Evolutionary conservation across 2,113 vertebrate species (phyloP).

Genomic region (Otocyon megalotis): DNA sequence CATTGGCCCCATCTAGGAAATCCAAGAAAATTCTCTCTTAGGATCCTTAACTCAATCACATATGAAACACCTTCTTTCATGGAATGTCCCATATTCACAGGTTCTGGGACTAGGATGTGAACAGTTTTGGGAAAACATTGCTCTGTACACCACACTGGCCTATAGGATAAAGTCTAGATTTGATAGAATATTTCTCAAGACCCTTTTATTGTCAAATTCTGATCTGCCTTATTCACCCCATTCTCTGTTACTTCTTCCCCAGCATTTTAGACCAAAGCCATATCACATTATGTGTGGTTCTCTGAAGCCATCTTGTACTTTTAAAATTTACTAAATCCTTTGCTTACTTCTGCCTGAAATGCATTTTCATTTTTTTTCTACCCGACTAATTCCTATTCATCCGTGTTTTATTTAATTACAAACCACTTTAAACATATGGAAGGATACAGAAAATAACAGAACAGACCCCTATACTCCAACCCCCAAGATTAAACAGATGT

Average conservation of each 20-base stretch:
- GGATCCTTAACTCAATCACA: neutral
- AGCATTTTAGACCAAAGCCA: neutral
- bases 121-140: fast-evolving
- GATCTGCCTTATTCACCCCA: too few relatives aligned
- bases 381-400: constrained; percentile 76
- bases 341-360: constrained; percentile 6
- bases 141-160: neutral
- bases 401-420: constrained; percentile 80
- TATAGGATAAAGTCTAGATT: neutral
- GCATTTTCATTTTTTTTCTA: constrained; percentile 72
- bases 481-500: constrained; percentile 78
- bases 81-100: neutral
- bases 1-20: neutral
- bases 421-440: constrained; percentile 78
- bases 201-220: neutral
- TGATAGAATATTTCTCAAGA: too few relatives aligned
- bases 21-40: neutral
- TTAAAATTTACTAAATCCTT: neutral
- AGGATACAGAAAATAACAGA: constrained; percentile 68
- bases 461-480: constrained; percentile 47
- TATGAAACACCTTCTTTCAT: neutral
- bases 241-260: neutral
- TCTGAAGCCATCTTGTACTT: neutral
- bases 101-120: neutral
- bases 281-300: neutral